Percentiles rank a stretch among this genome's conserved stretches.
These are phyloP conservation scores for Parus major DNA, from an alignment of 2,113 vertebrate species.

Conservation along the genomic window DNA sequence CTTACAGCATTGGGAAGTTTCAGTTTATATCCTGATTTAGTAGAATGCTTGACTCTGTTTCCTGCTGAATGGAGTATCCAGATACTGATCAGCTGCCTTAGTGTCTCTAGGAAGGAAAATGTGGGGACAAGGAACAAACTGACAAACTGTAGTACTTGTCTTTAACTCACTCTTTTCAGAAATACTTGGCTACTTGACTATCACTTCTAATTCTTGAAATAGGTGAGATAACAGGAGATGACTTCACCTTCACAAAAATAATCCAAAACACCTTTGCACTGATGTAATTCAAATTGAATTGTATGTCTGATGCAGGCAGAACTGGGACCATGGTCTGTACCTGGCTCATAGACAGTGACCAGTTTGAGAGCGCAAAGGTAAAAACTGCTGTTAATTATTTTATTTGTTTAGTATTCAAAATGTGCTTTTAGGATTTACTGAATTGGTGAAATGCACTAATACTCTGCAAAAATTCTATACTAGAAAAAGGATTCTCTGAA, in stretches of 20 bases:
- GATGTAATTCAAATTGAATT: neutral
- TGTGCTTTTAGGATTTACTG: neutral
- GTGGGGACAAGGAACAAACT: neutral
- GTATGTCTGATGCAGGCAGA: slow-evolving; percentile 77
- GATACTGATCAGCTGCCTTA: neutral
- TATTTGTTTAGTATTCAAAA: neutral
- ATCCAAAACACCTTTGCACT: neutral
- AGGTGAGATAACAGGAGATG: neutral
- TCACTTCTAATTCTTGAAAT: neutral
- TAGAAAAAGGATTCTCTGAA: neutral
- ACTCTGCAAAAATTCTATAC: neutral
- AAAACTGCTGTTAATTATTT: neutral
- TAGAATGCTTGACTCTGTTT: neutral
- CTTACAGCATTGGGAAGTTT: neutral
- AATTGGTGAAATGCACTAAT: neutral
- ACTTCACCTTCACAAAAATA: neutral
- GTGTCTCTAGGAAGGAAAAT: neutral
- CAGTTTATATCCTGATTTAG: neutral
- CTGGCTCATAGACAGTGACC: slow-evolving; percentile 87
- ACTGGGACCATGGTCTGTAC: slow-evolving; percentile 93
- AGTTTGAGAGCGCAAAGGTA: slow-evolving; percentile 91
- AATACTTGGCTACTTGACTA: neutral
- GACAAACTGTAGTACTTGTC: neutral
- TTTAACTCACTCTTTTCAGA: neutral
- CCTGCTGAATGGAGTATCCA: neutral